Base-by-base conservation (phyloP, 2,888 invertebrate species). In the Agriopis aurantiaria region DNA sequence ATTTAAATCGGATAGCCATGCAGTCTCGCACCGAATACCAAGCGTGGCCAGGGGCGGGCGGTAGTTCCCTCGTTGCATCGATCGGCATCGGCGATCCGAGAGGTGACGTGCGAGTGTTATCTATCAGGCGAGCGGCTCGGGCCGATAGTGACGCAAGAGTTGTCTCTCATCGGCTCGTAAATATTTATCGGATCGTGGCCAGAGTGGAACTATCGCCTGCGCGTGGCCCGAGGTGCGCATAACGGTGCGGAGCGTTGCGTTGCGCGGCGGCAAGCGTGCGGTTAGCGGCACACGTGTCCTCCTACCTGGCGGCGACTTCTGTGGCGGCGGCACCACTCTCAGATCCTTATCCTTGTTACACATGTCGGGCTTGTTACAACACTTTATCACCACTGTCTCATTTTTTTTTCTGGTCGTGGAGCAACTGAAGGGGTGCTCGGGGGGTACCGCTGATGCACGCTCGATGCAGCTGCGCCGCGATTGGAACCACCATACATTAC, bases 381-480 rank as follows among this genome's bases (percentile, higher is more conserved):
- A 97, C 90, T 96, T 95, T 95, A 97, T 96, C 95, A 96, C 96
- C 95, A 97, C 96, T 83, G 96, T 96, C 88, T 96, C 96, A 95
- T 97, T 97, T 94, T 95, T 95, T 94, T 95, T 95, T 94, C 95
- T 96, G 92, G 96, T 96, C 92, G 96, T 95, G 95, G 96, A 96
- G 95, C 97, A 97, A 95, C 96, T 95, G 95, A 97, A 95, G 92
- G 97, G 97, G 91, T 97, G 97, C 95, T 96, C 96, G 93, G 96
- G 95, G 91, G 97, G 97, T 91, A 97, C 95, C 95, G 96, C 95
- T 91, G 96, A 95, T 91, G 94, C 95, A 94, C 95, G 95, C 91
- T 96, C 95, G 96, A 97, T 96, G 95, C 97, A 97, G 96, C 97
- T 97, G 96, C 94, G 90, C 88, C 91, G 88, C 92, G 88, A 89